These are phyloP conservation scores for Synergus itoensis DNA, from an alignment of 2,888 invertebrate genomes.

Conservation along the genomic window DNA sequence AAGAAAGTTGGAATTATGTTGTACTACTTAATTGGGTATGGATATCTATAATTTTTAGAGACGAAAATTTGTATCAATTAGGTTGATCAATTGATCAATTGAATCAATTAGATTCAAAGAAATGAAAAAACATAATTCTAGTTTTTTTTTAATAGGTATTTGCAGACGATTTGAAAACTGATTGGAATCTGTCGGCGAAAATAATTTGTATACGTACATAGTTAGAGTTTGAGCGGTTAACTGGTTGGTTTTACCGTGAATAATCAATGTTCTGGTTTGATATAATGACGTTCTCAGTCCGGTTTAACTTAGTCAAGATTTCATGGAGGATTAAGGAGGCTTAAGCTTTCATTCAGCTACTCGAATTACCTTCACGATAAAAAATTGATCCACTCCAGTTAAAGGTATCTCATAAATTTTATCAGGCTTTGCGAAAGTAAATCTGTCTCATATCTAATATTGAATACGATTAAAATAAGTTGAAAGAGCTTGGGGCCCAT, in stretches of 20 bases:
- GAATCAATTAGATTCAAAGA: neutral
- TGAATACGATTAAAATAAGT: neutral
- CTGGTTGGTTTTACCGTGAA: conserved; percentile 60
- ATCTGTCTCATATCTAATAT: too few species aligned
- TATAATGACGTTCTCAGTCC: conserved; percentile 57
- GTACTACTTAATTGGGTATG: neutral
- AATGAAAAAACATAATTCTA: neutral
- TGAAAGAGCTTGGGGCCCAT: neutral
- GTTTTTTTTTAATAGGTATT: too few species aligned
- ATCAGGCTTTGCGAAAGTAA: neutral
- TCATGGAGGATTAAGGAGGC: conserved; percentile 70
- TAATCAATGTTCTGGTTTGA: conserved; percentile 62
- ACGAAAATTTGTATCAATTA: too few species aligned
- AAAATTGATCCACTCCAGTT: neutral
- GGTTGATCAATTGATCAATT: too few species aligned
- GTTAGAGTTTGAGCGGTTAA: conserved; percentile 55
- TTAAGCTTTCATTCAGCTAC: conserved; percentile 65
- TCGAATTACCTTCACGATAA: neutral
- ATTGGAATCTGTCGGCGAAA: neutral
- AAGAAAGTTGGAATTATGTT: neutral
- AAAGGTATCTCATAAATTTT: neutral
- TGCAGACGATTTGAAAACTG: too few species aligned
- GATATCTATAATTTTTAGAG: neutral
- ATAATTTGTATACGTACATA: conserved; percentile 42
- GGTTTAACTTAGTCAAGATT: conserved; percentile 67